Conservation (phyloP, 2,888 invertebrate species). For the Agonopterix alstromeriana region DNA sequence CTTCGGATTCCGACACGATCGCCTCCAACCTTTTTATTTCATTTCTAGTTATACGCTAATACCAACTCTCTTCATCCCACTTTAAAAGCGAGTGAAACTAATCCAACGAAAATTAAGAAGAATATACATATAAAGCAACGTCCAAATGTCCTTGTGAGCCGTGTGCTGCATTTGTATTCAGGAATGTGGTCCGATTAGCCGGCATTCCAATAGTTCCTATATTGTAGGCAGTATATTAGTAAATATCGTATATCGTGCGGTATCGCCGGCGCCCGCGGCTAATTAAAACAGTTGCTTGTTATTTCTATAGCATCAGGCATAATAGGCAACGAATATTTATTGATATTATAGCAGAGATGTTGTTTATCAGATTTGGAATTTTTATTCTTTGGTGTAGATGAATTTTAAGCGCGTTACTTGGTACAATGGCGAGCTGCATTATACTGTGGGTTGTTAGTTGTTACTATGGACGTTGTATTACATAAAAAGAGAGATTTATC, state of each 20-base stretch:
- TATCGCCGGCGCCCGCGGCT: conserved; percentile 50
- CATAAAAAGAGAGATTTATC: conserved; percentile 20
- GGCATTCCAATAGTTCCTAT: conserved; percentile 50
- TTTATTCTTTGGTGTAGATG: background rate
- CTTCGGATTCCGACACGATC: conserved; percentile 57
- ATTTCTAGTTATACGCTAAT: conserved; percentile 13
- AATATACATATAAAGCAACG: too few relatives aligned
- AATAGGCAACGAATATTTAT: conserved; percentile 8
- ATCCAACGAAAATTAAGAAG: background rate
- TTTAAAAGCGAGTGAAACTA: background rate
- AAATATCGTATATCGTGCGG: conserved; percentile 48
- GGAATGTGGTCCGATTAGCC: conserved; percentile 66
- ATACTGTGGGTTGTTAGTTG: background rate
- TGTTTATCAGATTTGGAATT: conserved; percentile 1
- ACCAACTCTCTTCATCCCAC: conserved; percentile 4
- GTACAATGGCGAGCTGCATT: background rate
- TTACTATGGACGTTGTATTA: conserved; percentile 9
- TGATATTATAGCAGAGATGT: conserved; percentile 3
- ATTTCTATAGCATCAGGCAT: conserved; percentile 8
- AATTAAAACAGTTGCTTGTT: conserved; percentile 40
- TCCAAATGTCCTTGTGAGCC: conserved; percentile 49
- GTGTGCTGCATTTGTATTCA: conserved; percentile 57
- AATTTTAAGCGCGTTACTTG: background rate
- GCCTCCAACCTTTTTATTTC: conserved; percentile 35
- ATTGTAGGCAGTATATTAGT: conserved; percentile 59